Evolutionary conservation across 2,113 vertebrate species (phyloP), one percentile per base, ranked within the genome.

Genomic region (Poecilia latipinna): DNA sequence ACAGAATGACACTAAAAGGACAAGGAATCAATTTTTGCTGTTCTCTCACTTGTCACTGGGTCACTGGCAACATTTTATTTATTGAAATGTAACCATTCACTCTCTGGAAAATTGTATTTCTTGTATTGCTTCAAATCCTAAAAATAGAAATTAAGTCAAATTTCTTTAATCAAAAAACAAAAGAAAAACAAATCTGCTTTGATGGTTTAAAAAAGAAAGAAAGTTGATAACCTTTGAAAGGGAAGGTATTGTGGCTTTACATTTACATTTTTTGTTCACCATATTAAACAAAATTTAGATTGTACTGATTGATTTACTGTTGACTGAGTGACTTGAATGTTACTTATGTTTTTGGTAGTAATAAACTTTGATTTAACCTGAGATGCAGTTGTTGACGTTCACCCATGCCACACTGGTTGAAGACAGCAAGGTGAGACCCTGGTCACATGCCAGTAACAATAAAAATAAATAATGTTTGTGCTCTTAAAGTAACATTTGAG

Each of bases 401-500:
- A 42, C 24, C 29, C 12, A 72, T 72, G 39, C 48, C 22, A 42
- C 67, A 44, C 13, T 70, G 10, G n/a, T 28, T 28, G 24, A 37
- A 51, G 32, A 61, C 22, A 75, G 62, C 1, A 19, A 37, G 62
- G 63, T 62, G n/a, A 78, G 61, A 78, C 75, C 48, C 12, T 35
- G 44, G 61, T 63, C 51, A 24, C 1, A 63, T 62, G 39, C 75
- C 4, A 51, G 73, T 72, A 60, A 74, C 61, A 62, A 1, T 61
- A 11, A 68, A 65, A 28, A 66, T 10, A 17, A 26, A 77, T 71
- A 37, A 70, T 26, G 13, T 44, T 3, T 65, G 22, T 10, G 22
- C 31, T 61, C 75, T 84, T 78, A 64, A 72, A 37, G 39, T 68
- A 61, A 57, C 3, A 57, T 57, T n/a, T 57, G 2, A 57, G 24